Base-by-base conservation (phyloP, 2,113 vertebrate species). In the Entelurus aequoreus region DNA sequence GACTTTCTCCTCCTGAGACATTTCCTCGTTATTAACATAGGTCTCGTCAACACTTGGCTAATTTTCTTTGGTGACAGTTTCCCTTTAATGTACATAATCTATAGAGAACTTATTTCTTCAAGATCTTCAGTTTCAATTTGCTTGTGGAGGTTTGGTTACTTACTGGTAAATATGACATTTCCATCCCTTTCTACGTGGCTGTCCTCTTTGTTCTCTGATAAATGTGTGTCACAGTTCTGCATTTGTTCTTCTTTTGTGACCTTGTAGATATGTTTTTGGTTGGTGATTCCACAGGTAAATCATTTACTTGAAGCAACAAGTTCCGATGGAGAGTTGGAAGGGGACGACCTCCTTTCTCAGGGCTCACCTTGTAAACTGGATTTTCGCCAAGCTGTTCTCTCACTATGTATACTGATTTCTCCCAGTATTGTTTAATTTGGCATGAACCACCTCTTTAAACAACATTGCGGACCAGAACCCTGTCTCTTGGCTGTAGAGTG, bases 331-430 rank as follows among this genome's bases (percentile, higher is more conserved):
- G 16, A 1, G 56, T 71, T n/a, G 40, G 49, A 2, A 40, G 0
- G 0, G 40, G 62, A 1, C 36, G 9, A 0, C 62, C 14, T 1
- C 62, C 14, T 1, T 9, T 19, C 10, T 71, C 68, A 0, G 50
- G 56, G 4, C 62, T 60, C 0, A 70, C 16, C 6, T 60, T 64
- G 3, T 64, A 71, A 5, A 64, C 42, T 5, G 54, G 54, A 6
- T 64, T 65, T 4, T 60, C 62, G 0, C 50, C 16, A 14, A 71
- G 1, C 46, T 71, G 62, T 2, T 56, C 62, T 55, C 21, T 60
- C 1, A 65, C 44, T 0, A 55, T 51, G 16, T 65, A 65, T 14
- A 71, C 6, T 1, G 9, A 7, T 6, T 61, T 0, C 6, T 71
- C 56, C 56, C 57, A 65, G 4, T 71, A 65, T 0, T 49, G 5